Percentiles rank a stretch among this genome's conserved stretches.
These are phyloP conservation scores for Cantharis lateralis DNA, from an alignment of 2,888 invertebrate species.

Conservation along the genomic window DNA sequence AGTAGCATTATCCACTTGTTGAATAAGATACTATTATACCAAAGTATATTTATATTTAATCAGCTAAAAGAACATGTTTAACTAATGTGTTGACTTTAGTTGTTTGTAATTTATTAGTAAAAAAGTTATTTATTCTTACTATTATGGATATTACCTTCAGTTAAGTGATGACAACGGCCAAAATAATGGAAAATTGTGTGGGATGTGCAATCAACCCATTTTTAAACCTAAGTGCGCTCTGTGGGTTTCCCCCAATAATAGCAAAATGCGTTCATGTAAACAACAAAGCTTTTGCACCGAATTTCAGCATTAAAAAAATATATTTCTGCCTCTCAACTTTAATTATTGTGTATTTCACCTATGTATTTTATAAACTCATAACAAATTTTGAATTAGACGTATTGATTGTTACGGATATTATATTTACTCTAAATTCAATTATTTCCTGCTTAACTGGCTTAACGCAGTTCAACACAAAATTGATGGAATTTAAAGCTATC, in stretches of 20 bases:
- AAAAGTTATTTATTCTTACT: too few relatives aligned
- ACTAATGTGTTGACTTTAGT: too few relatives aligned
- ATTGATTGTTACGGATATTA: background rate
- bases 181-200: background rate
- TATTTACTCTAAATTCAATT: background rate
- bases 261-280: background rate
- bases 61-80: background rate
- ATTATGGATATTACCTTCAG: too few relatives aligned
- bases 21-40: too few relatives aligned
- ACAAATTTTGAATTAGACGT: background rate
- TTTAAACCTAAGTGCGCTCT: too few relatives aligned
- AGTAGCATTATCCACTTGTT: too few relatives aligned
- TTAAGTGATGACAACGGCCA: background rate
- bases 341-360: too few relatives aligned
- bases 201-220: background rate
- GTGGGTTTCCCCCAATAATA: background rate
- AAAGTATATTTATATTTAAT: too few relatives aligned
- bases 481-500: background rate
- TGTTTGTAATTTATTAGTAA: background rate
- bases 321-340: too few relatives aligned
- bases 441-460: background rate
- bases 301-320: too few relatives aligned
- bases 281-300: background rate
- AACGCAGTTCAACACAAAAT: background rate
- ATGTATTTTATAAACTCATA: too few relatives aligned